Base-by-base conservation (phyloP, 2,888 invertebrate species). In the Rotaria macrura region DNA sequence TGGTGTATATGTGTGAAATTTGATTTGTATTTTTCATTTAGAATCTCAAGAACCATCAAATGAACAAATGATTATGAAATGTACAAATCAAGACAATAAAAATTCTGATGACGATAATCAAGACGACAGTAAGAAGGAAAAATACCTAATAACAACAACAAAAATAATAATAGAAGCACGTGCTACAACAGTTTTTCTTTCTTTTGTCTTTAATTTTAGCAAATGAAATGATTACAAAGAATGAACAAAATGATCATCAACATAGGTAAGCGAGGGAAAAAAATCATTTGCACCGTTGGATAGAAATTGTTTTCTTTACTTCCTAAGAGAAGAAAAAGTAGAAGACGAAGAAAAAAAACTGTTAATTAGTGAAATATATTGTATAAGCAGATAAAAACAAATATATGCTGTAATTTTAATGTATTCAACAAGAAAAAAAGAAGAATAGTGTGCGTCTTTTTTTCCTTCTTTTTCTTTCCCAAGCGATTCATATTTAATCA, bases 91-190 rank as follows among this genome's bases (percentile, higher is more conserved):
- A 7, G 65, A 65, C 34, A 34, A 65, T 65, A 65, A 65, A 65
- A 29, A 65, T 65, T 65, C 65, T 65, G 65, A 65, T 65, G 65
- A 65, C 34, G 65, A 65, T 65, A 65, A 65, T 65, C 65, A 65
- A 65, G 29, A 65, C 65, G 29, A 65, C 65, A 65, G 65, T 65
- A 65, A 65, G 65, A 34, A 57, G 65, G 34, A 65, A 55, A 65
- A n/a, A n/a, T n/a, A n/a, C n/a, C n/a, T n/a, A n/a, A n/a, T n/a
- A n/a, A n/a, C n/a, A n/a, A 65, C 5, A 29, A 29, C 20, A 20
- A 23, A 20, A 52, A 52, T 23, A 23, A 52, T 2, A 52, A 52
- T 9, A 4, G 12, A 12, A 23, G 7, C 52, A 52, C 52, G 52
- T 52, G 52, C 5, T 52, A 23, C 1, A 52, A 52, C 23, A n/a